Evolutionary conservation across 2,113 vertebrate species (phyloP).

Genomic region (Heterochromis multidens): DNA sequence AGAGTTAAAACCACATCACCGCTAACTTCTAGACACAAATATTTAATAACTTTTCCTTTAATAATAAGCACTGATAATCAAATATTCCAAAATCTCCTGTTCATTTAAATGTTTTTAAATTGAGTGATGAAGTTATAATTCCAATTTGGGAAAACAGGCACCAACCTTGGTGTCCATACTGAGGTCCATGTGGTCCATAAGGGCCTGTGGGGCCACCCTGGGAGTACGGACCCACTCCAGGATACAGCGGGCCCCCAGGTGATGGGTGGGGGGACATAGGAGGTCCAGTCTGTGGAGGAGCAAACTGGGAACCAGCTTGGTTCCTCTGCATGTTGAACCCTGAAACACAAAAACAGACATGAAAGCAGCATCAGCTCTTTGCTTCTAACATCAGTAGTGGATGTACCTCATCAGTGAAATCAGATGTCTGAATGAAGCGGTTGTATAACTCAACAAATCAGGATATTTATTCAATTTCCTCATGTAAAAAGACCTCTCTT

Average conservation of each 20-base stretch:
- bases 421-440: neutral
- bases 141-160: neutral
- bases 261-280: constrained; percentile 91
- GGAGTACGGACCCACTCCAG: constrained; percentile 85
- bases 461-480: neutral
- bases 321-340: constrained; percentile 91
- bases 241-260: constrained; percentile 86
- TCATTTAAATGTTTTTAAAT: accelerated
- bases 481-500: neutral
- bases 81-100: neutral
- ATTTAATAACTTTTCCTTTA: neutral
- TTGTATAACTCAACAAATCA: neutral
- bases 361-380: neutral
- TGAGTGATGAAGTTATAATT: neutral
- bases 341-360: constrained; percentile 58
- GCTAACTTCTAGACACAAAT: neutral
- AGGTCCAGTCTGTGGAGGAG: constrained; percentile 85
- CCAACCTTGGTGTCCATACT: constrained; percentile 93
- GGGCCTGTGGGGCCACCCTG: constrained; percentile 84
- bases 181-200: constrained; percentile 89
- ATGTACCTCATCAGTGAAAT: neutral
- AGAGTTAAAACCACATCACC: neutral
- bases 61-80: neutral
- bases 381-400: neutral
- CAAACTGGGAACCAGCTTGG: constrained; percentile 86